Conservation (phyloP, 2,888 invertebrate genomes). For the Spilosoma lubricipeda region DNA sequence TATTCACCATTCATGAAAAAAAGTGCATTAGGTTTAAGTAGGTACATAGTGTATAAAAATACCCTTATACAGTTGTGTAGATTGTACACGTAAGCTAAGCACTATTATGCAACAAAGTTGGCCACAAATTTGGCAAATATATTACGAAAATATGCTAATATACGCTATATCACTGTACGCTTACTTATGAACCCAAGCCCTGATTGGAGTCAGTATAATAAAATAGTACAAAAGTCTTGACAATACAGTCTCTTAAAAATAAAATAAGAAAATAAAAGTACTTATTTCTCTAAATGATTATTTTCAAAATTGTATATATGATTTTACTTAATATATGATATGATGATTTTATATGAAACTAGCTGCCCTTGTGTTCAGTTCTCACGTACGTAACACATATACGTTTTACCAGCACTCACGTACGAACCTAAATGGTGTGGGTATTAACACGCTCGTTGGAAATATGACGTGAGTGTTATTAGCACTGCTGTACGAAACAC, state of each 20-base stretch:
- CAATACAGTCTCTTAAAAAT: conserved; percentile 15
- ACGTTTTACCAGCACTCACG: too few species aligned
- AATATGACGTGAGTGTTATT: too few species aligned
- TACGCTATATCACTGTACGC: conserved; percentile 35
- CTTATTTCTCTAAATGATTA: background rate
- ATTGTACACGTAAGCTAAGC: conserved; percentile 26
- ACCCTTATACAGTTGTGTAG: background rate
- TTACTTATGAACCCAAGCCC: conserved; percentile 19
- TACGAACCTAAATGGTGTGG: too few species aligned
- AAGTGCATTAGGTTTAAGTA: background rate
- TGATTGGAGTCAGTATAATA: conserved; percentile 15
- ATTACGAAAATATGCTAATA: conserved; percentile 39
- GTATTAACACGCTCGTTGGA: too few species aligned
- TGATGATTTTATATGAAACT: background rate
- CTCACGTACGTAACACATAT: too few species aligned
- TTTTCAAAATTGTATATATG: background rate
- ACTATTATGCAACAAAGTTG: conserved; percentile 25
- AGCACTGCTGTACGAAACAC: too few species aligned
- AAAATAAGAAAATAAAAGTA: conserved; percentile 1
- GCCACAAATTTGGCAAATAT: conserved; percentile 45
- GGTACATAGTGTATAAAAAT: conserved; percentile 1
- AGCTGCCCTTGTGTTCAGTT: too few species aligned
- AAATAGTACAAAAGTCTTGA: conserved; percentile 12
- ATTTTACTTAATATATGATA: background rate
- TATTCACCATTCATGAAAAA: background rate